Evolutionary conservation across 2,113 vertebrate species (phyloP), one percentile per base, ranked within the genome.

Genomic region (Zosterops japonicus): DNA sequence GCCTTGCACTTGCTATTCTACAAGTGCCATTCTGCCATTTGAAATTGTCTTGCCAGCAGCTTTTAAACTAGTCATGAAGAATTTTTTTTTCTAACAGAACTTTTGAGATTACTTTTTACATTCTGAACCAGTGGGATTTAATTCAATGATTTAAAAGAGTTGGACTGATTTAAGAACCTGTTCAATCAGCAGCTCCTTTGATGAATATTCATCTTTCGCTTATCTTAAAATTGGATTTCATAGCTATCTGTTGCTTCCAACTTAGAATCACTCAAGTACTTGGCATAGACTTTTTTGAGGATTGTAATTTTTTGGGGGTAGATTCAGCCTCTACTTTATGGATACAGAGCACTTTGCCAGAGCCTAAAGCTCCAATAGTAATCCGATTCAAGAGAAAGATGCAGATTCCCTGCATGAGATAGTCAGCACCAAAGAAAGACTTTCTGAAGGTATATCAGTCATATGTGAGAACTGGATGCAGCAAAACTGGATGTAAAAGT

Each of bases 81-180:
- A 55, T 8, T n/a, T 33, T 56, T n/a, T 55, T 55, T n/a, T 59
- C 6, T 59, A 74, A 41, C 25, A 47, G 25, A 94, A 94, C 29
- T 89, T 93, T 50, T 72, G 36, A 89, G 96, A 93, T 84, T 89
- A 65, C 27, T 22, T 81, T 92, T 81, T 63, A 65, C 14, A 18
- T 95, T 95, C 27, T 60, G 50, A 94, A 91, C 87, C 83, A 70
- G 33, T 57, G 69, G 31, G 8, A 7, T 82, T 25, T 77, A 56
- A 69, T 57, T 13, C 47, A 84, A 78, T 63, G 24, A 20, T 91
- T 90, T 82, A 46, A 87, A 89, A 87, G 44, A 89, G 49, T 29
- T 71, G n/a, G 28, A 72, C 44, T 87, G 78, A 97, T 84, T 96
- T 44, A 95, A 95, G 68, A 95, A 78, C 27, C 52, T 74, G 31